Conservation (phyloP, 2,888 invertebrate genomes). For the Chrysotoxum bicinctum region DNA sequence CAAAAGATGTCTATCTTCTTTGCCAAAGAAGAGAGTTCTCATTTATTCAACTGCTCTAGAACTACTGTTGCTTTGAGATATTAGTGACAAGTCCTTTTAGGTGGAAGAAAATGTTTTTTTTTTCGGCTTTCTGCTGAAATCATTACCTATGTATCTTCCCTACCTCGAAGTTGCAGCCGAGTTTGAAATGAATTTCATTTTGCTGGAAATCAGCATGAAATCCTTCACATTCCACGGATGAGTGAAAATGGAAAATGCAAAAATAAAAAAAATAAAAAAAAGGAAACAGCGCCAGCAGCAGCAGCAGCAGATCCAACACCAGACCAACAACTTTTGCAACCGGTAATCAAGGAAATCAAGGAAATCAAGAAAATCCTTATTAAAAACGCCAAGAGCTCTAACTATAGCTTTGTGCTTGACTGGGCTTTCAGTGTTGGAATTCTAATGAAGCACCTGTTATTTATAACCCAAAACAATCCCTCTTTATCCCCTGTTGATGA, state of each 20-base stretch:
- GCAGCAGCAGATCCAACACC: neutral
- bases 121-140: neutral
- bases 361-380: slow-evolving; percentile 46
- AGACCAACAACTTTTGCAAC: neutral
- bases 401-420: slow-evolving; percentile 14
- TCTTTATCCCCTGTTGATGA: neutral
- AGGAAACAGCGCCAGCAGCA: neutral
- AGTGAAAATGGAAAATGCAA: slow-evolving; percentile 48
- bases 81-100: slow-evolving; percentile 37
- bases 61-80: slow-evolving; percentile 44
- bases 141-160: neutral
- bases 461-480: slow-evolving; percentile 20
- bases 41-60: slow-evolving; percentile 39
- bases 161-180: neutral
- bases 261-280: neutral
- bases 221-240: slow-evolving; percentile 42
- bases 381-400: slow-evolving; percentile 20
- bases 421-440: slow-evolving; percentile 14
- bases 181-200: slow-evolving; percentile 56
- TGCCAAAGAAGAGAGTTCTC: slow-evolving; percentile 19
- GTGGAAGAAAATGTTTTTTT: slow-evolving; percentile 6
- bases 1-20: slow-evolving; percentile 14
- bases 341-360: slow-evolving; percentile 35
- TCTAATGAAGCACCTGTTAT: slow-evolving; percentile 36
- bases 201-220: slow-evolving; percentile 54